A percentile compares a stretch with the other conserved stretches of the same genome.
Evolutionary conservation across 2,888 invertebrate genomes (phyloP).

Genomic region (Lithophane leautieri): DNA sequence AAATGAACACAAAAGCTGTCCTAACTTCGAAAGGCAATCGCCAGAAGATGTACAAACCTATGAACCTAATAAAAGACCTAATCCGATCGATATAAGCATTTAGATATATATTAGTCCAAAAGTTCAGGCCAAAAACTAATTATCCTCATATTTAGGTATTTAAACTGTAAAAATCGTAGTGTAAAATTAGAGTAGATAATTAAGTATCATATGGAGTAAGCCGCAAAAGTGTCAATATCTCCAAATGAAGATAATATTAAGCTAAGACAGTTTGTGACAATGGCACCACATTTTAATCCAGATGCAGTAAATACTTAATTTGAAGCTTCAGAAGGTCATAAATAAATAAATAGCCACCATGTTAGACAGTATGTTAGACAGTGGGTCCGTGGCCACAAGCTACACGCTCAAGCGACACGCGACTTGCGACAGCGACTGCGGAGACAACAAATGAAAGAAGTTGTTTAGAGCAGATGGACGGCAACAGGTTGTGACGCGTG

Average conservation of each 20-base stretch:
- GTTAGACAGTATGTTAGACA: background rate
- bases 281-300: background rate
- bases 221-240: background rate
- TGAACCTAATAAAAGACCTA: background rate
- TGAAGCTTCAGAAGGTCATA: conserved; percentile 4
- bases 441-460: background rate
- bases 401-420: too few relatives aligned
- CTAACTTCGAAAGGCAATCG: background rate
- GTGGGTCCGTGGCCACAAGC: too few relatives aligned
- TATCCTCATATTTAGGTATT: background rate
- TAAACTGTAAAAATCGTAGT: background rate
- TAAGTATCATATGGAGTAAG: background rate
- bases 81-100: background rate
- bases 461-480: background rate
- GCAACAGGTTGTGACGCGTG: too few relatives aligned
- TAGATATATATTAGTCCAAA: background rate
- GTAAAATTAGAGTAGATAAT: background rate
- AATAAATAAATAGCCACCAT: background rate
- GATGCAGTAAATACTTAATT: background rate
- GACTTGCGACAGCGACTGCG: too few relatives aligned
- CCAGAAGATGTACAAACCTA: background rate
- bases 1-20: background rate
- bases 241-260: conserved; percentile 12
- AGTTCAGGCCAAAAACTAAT: background rate
- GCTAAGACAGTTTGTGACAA: background rate